Evolutionary conservation across 2,113 vertebrate species (phyloP), one percentile per base, ranked within the genome.

Genomic region (Ceyx melanurus): DNA sequence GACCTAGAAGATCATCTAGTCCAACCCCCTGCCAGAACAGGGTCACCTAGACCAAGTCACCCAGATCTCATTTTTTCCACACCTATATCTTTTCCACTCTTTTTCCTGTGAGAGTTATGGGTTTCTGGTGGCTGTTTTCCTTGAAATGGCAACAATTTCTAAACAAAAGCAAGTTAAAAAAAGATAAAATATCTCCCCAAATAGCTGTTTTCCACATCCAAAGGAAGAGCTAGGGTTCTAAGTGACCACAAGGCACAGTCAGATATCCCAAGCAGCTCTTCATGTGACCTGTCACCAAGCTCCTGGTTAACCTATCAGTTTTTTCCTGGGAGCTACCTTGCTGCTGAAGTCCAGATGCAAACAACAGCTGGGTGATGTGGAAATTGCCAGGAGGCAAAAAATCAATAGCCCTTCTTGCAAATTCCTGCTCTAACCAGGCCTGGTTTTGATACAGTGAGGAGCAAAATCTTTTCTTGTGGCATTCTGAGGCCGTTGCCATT

Each of bases 331-430:
- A 60, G 28, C 87, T 90, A 83, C 56, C 90, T 88, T 89, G 79
- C 85, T 70, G 82, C 85, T 3, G 5, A 89, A 61, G 82, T 93
- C 74, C 91, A 92, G 40, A 84, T 85, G 90, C 72, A 78, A 89
- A 91, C 33, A 54, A 94, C 19, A 28, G 35, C 46, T 86, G 40
- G 18, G 54, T 54, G 70, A 82, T 71, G 89, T 92, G 67, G 33
- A 89, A 84, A 92, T 84, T 76, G 70, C 42, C 37, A 33, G 1
- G 26, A 80, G n/a, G 29, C 43, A 87, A 90, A 90, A 89, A 87
- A 51, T 86, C 82, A 89, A 65, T 66, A 64, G 21, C 26, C 9
- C 12, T 26, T 68, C 66, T 66, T 70, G 61, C 89, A 93, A 86
- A 79, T 50, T 73, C 64, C 12, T 58, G 25, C 40, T 76, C 54